Conservation (phyloP, 2,113 vertebrate species). For the Thunnus maccoyii region DNA sequence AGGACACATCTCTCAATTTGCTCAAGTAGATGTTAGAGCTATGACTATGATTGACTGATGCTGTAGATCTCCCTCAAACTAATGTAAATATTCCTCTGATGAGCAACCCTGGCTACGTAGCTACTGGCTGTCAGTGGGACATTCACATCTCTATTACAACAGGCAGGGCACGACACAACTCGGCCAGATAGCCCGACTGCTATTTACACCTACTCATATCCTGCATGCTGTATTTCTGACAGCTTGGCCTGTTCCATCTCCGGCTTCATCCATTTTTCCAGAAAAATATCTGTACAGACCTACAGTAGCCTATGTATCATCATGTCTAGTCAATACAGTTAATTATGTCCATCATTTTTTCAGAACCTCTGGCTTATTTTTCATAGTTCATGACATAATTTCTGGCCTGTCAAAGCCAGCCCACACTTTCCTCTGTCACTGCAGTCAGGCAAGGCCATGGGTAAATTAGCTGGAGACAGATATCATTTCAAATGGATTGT, state of each 20-base stretch:
- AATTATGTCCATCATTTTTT: conserved; percentile 30
- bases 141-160: conserved; percentile 63
- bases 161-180: conserved; percentile 56
- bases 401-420: conserved; percentile 19
- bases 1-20: conserved; percentile 66
- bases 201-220: conserved; percentile 60
- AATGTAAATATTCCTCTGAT: conserved; percentile 64
- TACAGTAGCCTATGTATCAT: conserved; percentile 25
- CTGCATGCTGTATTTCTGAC: conserved; percentile 44
- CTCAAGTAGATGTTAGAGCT: conserved; percentile 71
- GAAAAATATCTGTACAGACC: conserved; percentile 36
- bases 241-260: conserved; percentile 47
- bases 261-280: conserved; percentile 12
- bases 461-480: conserved; percentile 8
- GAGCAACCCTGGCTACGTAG: conserved; percentile 38
- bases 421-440: not conserved
- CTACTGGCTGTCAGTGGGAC: conserved; percentile 52
- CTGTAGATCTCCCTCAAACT: conserved; percentile 53
- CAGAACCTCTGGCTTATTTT: conserved; percentile 7
- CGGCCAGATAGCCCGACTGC: conserved; percentile 46
- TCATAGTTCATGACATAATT: not conserved
- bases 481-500: conserved; percentile 6
- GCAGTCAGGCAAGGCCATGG: conserved; percentile 6
- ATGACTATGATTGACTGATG: conserved; percentile 67
- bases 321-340: conserved; percentile 26